Conservation (phyloP, 2,888 invertebrate genomes). For the Harpalus rubripes region DNA sequence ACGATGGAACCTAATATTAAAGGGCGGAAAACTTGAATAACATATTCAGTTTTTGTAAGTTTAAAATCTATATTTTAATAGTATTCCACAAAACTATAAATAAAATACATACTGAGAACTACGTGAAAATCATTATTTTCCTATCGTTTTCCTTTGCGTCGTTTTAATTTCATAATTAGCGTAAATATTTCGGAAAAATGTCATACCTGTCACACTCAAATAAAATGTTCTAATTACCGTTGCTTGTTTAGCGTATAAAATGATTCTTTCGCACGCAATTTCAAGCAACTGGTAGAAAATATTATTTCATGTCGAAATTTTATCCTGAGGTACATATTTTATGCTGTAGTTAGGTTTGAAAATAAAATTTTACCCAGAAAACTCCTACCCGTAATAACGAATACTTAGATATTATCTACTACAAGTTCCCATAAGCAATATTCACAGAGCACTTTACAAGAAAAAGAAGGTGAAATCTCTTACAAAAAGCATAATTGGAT, state of each 20-base stretch:
- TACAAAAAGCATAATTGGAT: too few species aligned
- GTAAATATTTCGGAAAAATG: not conserved
- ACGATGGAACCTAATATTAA: too few species aligned
- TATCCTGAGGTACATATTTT: not conserved
- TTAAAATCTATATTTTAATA: too few species aligned
- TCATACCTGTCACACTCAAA: constrained; percentile 1
- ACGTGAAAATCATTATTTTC: too few species aligned
- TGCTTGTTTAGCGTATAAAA: constrained; percentile 14
- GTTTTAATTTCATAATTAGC: not conserved
- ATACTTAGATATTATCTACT: not conserved
- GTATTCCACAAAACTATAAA: too few species aligned
- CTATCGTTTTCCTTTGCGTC: not conserved
- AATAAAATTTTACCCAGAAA: not conserved
- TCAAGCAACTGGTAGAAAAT: not conserved
- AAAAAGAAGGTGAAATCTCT: too few species aligned
- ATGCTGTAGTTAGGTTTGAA: not conserved
- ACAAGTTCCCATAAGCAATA: not conserved
- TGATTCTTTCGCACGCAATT: constrained; percentile 14
- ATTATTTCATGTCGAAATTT: not conserved
- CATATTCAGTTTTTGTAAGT: too few species aligned
- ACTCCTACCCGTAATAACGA: not conserved
- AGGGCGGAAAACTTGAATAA: too few species aligned
- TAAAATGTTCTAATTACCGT: constrained; percentile 10
- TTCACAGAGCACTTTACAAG: too few species aligned
- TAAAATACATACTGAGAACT: too few species aligned